Conservation (phyloP, 2,113 vertebrate genomes). For the Syrmaticus mikado region DNA sequence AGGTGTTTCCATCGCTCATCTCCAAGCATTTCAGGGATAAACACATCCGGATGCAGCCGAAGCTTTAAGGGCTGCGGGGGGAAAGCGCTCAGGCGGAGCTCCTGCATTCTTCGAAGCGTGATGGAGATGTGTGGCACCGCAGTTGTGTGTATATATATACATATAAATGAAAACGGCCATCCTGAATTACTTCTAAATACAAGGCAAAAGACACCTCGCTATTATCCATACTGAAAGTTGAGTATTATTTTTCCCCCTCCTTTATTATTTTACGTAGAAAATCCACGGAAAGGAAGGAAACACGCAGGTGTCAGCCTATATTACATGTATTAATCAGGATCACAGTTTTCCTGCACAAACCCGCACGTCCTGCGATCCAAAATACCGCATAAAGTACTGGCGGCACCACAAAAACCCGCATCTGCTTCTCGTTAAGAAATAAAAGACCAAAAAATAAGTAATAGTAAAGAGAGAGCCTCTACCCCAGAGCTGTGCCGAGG, state of each 20-base stretch:
- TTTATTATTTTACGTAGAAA: not conserved
- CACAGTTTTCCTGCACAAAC: not conserved
- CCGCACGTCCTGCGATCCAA: not conserved
- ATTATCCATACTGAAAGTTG: not conserved
- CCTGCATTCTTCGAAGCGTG: not conserved
- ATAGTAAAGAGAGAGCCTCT: not conserved
- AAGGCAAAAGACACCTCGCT: not conserved
- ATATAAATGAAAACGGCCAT: not conserved
- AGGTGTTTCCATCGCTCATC: not conserved
- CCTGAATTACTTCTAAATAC: not conserved
- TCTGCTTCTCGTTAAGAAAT: not conserved
- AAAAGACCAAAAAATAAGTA: no score
- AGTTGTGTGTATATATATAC: no score
- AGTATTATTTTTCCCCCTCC: fast-evolving
- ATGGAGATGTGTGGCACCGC: not conserved
- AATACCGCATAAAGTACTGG: not conserved
- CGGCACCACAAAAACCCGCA: fast-evolving
- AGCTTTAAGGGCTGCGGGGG: not conserved
- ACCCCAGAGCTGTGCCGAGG: not conserved
- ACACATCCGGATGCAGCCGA: no score
- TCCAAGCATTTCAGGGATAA: no score
- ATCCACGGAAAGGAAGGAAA: not conserved
- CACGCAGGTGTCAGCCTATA: not conserved
- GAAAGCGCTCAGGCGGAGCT: fast-evolving
- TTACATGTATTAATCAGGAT: not conserved